phyloP scores from a whole-genome alignment of 2,113 vertebrate species.

The Pluvianellus socialis region DNA sequence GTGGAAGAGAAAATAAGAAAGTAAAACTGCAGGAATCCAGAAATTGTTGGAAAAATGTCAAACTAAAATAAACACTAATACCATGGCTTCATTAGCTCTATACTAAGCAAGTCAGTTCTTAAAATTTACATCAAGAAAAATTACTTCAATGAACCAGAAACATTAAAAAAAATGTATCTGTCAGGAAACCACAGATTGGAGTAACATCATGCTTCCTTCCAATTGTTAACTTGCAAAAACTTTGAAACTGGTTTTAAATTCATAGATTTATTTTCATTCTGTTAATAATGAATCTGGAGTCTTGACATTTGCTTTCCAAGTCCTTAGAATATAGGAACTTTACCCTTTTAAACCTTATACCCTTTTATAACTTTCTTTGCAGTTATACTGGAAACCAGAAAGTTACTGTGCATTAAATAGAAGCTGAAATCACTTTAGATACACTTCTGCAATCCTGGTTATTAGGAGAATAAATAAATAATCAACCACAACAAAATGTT shows the following conservation, averaged over 20 bases:
- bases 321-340: neutral
- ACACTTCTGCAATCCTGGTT: neutral
- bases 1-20: neutral
- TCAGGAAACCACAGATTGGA: neutral
- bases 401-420: neutral
- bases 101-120: neutral
- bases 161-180: neutral
- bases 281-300: neutral
- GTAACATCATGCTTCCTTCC: neutral
- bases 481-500: neutral
- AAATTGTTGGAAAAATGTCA: neutral
- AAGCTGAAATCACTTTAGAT: neutral
- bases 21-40: neutral
- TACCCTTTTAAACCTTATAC: neutral
- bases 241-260: neutral
- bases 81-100: neutral
- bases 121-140: neutral
- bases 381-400: neutral
- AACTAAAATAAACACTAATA: neutral
- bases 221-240: neutral
- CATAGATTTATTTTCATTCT: neutral
- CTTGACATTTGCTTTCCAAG: neutral
- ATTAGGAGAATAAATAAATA: neutral
- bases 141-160: neutral
- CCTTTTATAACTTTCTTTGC: neutral